Evolutionary conservation across 2,888 invertebrate genomes (phyloP), one percentile per base, ranked within the genome.

Genomic region (Tryphoninae sp.): DNA sequence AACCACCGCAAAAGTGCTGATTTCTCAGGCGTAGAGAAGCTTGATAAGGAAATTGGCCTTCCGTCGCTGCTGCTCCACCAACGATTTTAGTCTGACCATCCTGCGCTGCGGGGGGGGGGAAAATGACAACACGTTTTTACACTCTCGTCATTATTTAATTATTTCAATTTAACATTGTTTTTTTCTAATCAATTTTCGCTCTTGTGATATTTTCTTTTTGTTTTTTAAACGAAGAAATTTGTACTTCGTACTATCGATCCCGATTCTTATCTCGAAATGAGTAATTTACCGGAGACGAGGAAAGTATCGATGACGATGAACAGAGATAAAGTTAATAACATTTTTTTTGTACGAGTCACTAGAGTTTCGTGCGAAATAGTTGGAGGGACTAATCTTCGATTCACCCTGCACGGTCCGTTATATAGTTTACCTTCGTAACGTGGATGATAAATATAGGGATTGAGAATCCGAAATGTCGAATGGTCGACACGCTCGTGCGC

Each of bases 1-100:
- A 94, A 0, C 94, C 94, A 0, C 94, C 94, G 83, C 95, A 95
- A 87, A 94, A 94, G 86, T 94, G 95, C 86, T 93, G 92, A 4
- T 92, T 90, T 0, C 92, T 93, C 85, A 91, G 91, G 51, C 94
- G 88, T 1, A 94, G 87, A 0, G 94, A 94, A 0, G 93, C 94
- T 87, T 92, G 92, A 88, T 94, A 94, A 0, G 94, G 94, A 19
- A 92, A 93, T 4, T 94, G 93, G 0, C 94, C 94, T 53, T 93
- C 93, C 0, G 92, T 87, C 0, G 94, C 94, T 55, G 92, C 89
- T 0, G 92, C 91, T 0, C 94, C 94, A 0, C 94, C 94, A 7
- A 92, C 90, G 49, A 92, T 91, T 86, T 92, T 91, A 0, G 89
- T 83, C 40, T 85, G 78, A 7, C 84, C 81, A 59, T 78, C 80